Evolutionary conservation across 2,797 vertebrate species (phyloP), one percentile per base, ranked within the genome.

Genomic region (Prunella strophiata): DNA sequence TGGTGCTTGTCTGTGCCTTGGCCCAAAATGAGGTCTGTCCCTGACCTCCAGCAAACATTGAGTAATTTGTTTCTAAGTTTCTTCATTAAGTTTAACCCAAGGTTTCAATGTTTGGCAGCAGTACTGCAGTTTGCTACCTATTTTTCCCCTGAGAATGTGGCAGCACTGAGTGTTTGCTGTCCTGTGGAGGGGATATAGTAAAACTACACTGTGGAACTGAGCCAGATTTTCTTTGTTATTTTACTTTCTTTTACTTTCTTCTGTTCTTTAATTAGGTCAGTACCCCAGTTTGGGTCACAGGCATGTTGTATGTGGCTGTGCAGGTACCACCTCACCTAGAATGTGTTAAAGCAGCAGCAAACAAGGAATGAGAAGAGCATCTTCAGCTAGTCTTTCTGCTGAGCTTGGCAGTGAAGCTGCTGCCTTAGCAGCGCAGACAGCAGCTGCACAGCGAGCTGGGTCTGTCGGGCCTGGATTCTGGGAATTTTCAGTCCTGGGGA

Each of bases 391-490:
- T 22, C 22, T 45, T 45, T 61, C 25, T 75, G 47, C 36, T 48
- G 47, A 74, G 52, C 66, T 61, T 2, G 3, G 2, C 0, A 0
- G 25, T 26, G 40, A 30, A 79, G 27, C 72, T 43, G 26, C 34
- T 79, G 34, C 51, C 34, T 23, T 27, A 62, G 25, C 12, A 50
- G 66, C 40, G 26, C 26, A 10, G 30, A 21, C 16, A 3, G 6
- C 14, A 67, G 65, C 34, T 18, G 13, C 4, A 1, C 16, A 9
- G 42, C 0, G 0, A 27, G 8, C 0, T 0, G 52, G 8, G 8
- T 61, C 48, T 0, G 0, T 36, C 40, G 59, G 32, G 4, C 14
- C 34, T 18, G 45, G 18, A 25, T 22, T n/a, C 67, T 72, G 59
- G 30, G n/a, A 48, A 36, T 50, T 34, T 8, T 38, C 23, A 43